Evolutionary conservation across 2,888 invertebrate genomes (phyloP).

Genomic region (Neoscelio sp.): DNA sequence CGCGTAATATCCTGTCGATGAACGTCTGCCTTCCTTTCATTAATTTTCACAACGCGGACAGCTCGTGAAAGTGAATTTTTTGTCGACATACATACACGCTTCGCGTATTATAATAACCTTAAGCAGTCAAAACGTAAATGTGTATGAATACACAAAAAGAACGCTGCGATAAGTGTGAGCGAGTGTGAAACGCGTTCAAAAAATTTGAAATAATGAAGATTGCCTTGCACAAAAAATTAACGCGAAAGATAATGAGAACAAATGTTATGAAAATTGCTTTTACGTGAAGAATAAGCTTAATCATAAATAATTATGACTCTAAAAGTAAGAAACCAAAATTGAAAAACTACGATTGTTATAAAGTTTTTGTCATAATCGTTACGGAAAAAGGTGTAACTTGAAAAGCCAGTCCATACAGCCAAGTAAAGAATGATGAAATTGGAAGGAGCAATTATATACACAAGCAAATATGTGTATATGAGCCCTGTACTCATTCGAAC

Average conservation of each 20-base stretch:
- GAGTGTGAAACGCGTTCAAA: constrained; percentile 1
- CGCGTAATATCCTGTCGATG: constrained; percentile 66
- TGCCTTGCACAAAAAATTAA: constrained; percentile 47
- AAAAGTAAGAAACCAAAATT: no score
- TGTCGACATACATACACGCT: constrained; percentile 22
- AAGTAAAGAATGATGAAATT: no score
- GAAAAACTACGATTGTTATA: no score
- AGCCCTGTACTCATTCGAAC: no score
- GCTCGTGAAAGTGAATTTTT: constrained; percentile 61
- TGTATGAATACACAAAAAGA: constrained; percentile 31
- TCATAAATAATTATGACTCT: not conserved
- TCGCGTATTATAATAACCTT: constrained; percentile 45
- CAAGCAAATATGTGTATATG: no score
- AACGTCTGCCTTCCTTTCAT: constrained; percentile 62
- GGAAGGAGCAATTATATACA: no score
- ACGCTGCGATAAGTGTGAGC: constrained; percentile 40
- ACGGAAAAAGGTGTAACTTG: no score
- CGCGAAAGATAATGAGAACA: constrained; percentile 46
- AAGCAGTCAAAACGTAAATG: constrained; percentile 43
- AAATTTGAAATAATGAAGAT: constrained; percentile 51
- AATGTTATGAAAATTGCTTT: constrained; percentile 49
- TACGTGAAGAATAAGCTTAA: not conserved
- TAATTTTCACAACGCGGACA: constrained; percentile 62
- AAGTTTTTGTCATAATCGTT: no score
- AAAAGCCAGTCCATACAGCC: no score